These are phyloP conservation scores for Pachymerium ferrugineum DNA, from an alignment of 2,888 invertebrate genomes.

Conservation along the genomic window DNA sequence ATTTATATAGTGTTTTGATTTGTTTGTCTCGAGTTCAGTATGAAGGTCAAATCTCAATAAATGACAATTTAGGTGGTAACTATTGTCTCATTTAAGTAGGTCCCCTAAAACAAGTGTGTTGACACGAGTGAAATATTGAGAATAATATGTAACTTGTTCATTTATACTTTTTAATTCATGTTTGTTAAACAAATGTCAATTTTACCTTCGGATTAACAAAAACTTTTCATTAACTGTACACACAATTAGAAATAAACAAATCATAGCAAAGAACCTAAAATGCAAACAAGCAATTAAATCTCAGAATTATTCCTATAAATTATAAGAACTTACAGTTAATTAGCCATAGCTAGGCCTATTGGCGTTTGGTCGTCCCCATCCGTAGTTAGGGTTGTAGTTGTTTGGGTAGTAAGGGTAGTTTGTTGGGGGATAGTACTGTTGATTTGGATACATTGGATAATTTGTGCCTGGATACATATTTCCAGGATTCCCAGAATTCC, in stretches of 20 bases:
- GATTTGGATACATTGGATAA: background rate
- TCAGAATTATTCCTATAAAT: no score
- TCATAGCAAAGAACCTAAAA: no score
- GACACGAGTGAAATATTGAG: background rate
- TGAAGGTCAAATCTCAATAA: background rate
- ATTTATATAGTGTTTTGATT: background rate
- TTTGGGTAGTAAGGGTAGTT: no score
- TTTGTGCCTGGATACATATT: background rate
- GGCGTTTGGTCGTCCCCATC: background rate
- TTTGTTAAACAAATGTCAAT: no score
- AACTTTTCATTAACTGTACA: no score
- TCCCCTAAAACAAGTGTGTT: conserved; percentile 9
- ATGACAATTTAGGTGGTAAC: background rate
- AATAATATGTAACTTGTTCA: background rate
- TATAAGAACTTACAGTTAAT: no score
- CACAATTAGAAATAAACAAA: no score
- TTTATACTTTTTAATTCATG: background rate
- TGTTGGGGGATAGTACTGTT: background rate
- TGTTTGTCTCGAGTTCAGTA: no score
- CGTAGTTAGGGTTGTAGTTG: no score
- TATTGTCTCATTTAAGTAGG: conserved; percentile 2
- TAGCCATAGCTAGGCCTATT: background rate
- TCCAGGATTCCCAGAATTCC: no score
- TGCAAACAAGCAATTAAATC: no score
- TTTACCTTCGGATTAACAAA: no score